These are phyloP conservation scores for Meganola albula DNA, from an alignment of 2,888 invertebrate genomes.

Conservation along the genomic window DNA sequence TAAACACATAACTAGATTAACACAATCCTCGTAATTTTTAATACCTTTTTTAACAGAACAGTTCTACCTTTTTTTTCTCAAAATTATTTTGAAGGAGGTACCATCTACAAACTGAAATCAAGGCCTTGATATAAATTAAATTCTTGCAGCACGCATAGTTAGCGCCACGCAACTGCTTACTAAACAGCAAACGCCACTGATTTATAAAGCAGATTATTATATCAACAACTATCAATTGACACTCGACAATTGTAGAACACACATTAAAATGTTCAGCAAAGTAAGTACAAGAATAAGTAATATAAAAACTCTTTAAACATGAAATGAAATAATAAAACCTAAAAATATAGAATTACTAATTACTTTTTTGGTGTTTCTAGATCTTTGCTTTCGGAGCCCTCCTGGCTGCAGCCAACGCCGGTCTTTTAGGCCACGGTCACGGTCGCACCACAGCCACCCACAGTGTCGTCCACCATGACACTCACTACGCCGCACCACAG, in stretches of 20 bases:
- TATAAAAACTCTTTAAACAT: background rate
- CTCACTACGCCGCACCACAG: constrained; percentile 6
- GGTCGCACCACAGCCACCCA: constrained; percentile 29
- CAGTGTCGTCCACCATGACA: constrained; percentile 27
- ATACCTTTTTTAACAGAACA: too few species aligned
- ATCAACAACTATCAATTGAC: background rate
- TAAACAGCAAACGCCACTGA: background rate
- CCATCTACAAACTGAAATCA: too few species aligned
- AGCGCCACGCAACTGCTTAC: background rate
- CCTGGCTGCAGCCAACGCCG: constrained; percentile 47
- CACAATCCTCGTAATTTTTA: too few species aligned
- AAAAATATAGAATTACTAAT: background rate
- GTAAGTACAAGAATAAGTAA: constrained; percentile 15
- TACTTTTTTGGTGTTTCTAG: constrained; percentile 19
- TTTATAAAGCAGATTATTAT: background rate
- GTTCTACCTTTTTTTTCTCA: too few species aligned
- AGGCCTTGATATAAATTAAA: too few species aligned
- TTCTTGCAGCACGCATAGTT: background rate
- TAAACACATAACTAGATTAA: too few species aligned
- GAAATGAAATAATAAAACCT: too few species aligned
- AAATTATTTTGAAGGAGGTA: too few species aligned
- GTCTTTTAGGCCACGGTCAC: constrained; percentile 29
- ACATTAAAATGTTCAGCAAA: constrained; percentile 20
- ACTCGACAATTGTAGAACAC: background rate
- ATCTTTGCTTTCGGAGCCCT: constrained; percentile 34